phyloP scores from a whole-genome alignment of 2,888 invertebrate genomes.

The Synergus japonicus region DNA sequence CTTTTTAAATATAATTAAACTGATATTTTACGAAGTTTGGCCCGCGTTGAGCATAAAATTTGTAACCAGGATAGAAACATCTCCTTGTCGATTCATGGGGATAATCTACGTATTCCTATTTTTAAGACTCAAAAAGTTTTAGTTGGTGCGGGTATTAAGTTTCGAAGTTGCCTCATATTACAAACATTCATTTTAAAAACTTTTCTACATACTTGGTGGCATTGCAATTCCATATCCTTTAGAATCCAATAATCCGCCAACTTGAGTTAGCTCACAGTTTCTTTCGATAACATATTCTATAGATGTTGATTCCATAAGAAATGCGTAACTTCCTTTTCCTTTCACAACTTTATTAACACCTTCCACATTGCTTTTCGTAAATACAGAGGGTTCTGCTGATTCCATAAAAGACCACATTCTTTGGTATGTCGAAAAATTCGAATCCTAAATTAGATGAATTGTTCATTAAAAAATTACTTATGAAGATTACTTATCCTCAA shows the following conservation, averaged over 20 bases:
- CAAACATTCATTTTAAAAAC: neutral
- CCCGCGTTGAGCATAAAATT: too few relatives aligned
- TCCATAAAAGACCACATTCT: constrained; percentile 97
- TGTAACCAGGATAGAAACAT: too few relatives aligned
- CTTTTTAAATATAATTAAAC: too few relatives aligned
- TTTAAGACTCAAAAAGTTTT: too few relatives aligned
- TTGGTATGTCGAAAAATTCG: constrained; percentile 93
- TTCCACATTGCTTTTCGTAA: constrained; percentile 89
- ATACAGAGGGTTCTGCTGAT: constrained; percentile 89
- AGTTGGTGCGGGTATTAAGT: too few relatives aligned
- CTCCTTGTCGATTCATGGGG: too few relatives aligned
- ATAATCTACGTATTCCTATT: too few relatives aligned
- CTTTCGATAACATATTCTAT: constrained; percentile 95
- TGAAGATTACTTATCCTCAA: too few relatives aligned
- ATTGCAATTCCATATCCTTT: constrained; percentile 97
- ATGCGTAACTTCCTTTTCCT: constrained; percentile 91
- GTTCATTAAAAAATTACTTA: too few relatives aligned
- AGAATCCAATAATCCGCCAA: constrained; percentile 89
- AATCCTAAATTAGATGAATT: constrained; percentile 80
- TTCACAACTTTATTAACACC: constrained; percentile 91
- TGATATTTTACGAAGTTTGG: too few relatives aligned
- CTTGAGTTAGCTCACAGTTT: constrained; percentile 90
- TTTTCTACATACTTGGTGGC: constrained; percentile 86
- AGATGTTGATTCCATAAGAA: constrained; percentile 96
- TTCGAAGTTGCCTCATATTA: too few relatives aligned